phyloP scores from a whole-genome alignment of 2,888 invertebrate genomes.

The Conistra vaccinii region DNA sequence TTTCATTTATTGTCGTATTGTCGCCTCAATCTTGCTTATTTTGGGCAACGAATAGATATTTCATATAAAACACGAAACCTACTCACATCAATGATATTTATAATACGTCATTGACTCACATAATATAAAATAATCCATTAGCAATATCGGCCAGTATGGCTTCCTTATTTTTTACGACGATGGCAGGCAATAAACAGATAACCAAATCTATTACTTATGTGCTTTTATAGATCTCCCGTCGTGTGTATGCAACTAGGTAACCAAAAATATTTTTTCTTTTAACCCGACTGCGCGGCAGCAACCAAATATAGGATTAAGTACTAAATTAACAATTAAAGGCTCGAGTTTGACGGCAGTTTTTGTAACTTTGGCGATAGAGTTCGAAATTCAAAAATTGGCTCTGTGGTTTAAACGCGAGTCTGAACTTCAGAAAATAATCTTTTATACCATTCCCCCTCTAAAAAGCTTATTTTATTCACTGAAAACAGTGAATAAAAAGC shows the following conservation, averaged over 20 bases:
- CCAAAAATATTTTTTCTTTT: neutral
- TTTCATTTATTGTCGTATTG: neutral
- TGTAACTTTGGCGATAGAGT: too few relatives aligned
- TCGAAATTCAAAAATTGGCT: too few relatives aligned
- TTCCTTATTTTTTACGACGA: constrained; percentile 36
- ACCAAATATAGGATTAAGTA: neutral
- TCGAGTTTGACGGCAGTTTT: neutral
- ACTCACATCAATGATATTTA: too few relatives aligned
- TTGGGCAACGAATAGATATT: neutral
- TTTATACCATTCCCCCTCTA: too few relatives aligned
- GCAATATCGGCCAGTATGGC: constrained; percentile 6
- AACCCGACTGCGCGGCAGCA: neutral
- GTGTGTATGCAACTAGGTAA: neutral
- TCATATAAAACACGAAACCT: neutral
- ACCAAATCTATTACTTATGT: constrained; percentile 38
- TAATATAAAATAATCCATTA: constrained; percentile 46
- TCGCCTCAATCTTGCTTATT: neutral
- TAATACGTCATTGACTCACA: too few relatives aligned
- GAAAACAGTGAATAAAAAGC: too few relatives aligned
- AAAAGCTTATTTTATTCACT: too few relatives aligned
- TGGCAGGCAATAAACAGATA: constrained; percentile 25
- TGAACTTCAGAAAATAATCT: too few relatives aligned
- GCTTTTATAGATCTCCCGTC: constrained; percentile 12
- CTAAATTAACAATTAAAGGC: too few relatives aligned
- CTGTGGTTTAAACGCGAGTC: too few relatives aligned